Conservation (phyloP, 2,888 invertebrate species). For the Trichogramma dendrolimi region DNA sequence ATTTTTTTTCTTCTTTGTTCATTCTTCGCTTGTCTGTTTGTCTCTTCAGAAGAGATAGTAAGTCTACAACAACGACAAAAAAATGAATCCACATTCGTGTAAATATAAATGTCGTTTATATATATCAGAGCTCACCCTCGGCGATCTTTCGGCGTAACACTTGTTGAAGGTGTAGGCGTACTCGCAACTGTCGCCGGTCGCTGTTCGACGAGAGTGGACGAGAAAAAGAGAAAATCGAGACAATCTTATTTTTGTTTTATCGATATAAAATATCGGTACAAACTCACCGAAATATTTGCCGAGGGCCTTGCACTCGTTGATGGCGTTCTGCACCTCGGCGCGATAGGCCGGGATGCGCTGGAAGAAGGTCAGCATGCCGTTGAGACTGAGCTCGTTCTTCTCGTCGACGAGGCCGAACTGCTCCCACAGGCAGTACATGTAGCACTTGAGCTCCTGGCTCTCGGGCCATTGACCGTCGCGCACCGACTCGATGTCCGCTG, state of each 20-base stretch:
- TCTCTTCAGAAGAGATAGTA: conserved; percentile 27
- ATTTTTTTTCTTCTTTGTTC: conserved; percentile 1
- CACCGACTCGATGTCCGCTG: conserved; percentile 48
- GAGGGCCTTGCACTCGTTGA: conserved; percentile 44
- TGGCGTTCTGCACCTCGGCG: conserved; percentile 43
- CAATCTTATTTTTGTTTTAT: background rate
- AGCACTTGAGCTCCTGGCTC: conserved; percentile 46
- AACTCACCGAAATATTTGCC: conserved; percentile 45
- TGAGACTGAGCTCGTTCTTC: conserved; percentile 44
- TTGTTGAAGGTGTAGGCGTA: conserved; percentile 48
- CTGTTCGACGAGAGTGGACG: conserved; percentile 31
- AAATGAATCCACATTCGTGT: background rate
- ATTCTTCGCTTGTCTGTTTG: background rate
- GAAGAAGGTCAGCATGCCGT: conserved; percentile 47
- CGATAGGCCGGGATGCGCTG: conserved; percentile 48
- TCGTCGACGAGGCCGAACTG: conserved; percentile 49
- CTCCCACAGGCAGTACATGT: conserved; percentile 50
- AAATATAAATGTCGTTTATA: no score
- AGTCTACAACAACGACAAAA: conserved; percentile 22
- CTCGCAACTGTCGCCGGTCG: conserved; percentile 46
- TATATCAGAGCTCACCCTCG: conserved; percentile 36
- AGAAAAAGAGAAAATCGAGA: conserved; percentile 4
- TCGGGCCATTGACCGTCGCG: conserved; percentile 46
- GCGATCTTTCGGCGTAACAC: conserved; percentile 44
- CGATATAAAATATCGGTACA: conserved; percentile 27